Base-by-base conservation (phyloP, 2,888 invertebrate species). In the Trichogramma evanescens region DNA sequence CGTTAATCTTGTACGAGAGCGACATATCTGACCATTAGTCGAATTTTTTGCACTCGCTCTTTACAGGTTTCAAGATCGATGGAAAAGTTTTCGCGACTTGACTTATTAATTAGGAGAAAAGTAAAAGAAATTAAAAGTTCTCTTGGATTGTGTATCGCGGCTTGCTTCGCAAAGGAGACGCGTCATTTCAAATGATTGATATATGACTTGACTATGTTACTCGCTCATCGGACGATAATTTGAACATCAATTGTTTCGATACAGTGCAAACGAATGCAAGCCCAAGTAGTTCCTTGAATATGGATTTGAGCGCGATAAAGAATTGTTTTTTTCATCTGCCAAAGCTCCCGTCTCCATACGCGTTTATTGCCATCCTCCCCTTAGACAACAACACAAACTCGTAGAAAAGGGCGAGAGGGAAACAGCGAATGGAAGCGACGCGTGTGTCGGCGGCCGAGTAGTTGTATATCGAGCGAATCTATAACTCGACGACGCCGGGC, bases 381-480 rank as follows among this genome's bases (percentile, higher is more conserved):
- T 44, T 4, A 13, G 26, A 7, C 13, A 3, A 4, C 39, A 50
- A 9, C 51, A 40, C 26, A 26, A n/a, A 42, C 45, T 41, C 45
- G 50, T 10, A 48, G 5, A n/a, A 13, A 44, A 56, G 50, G 41
- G 6, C 5, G 9, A 26, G 41, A 46, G 46, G 13, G 10, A 6
- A 46, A 45, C 40, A 54, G 39, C 5, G 10, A 49, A 57, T 60
- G 66, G 63, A 61, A 48, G 61, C 58, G 58, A 54, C 61, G 64
- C 58, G 59, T 62, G 66, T 65, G 66, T 65, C 67, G 68, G 78
- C 79, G 79, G 80, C 72, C 78, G 76, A 26, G 26, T 26, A 26
- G 26, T 26, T 26, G 59, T 54, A 77, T 80, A 80, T 83, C 83
- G 83, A 83, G 83, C 83, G 67, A 66, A 61, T 63, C 49, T 44